A percentile compares a stretch with the other conserved stretches of the same genome.
phyloP scores from a whole-genome alignment of 2,797 vertebrate genomes.

The Pterois miles region DNA sequence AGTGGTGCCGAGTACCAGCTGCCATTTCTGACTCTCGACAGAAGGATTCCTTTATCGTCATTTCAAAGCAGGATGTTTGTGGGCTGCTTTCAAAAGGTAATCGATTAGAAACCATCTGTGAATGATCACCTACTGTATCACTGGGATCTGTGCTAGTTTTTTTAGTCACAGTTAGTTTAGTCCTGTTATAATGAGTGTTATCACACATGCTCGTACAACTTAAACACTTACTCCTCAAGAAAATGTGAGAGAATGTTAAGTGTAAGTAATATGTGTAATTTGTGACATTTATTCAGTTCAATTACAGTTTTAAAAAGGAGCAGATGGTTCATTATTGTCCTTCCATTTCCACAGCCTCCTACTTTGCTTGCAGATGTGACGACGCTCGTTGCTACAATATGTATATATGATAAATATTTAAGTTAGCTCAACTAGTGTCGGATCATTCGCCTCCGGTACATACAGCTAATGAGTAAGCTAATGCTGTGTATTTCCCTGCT shows the following conservation, averaged over 20 bases:
- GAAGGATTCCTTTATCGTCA: conserved; percentile 19
- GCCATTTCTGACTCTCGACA: conserved; percentile 13
- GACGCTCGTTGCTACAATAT: not conserved
- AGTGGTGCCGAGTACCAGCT: conserved; percentile 9
- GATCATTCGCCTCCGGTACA: not conserved
- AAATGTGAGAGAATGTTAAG: no score
- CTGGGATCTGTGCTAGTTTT: not conserved
- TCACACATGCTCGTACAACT: no score
- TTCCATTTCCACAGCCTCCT: not conserved
- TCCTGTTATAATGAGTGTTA: not conserved
- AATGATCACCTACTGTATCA: conserved; percentile 6
- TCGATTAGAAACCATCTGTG: conserved; percentile 29
- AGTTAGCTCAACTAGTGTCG: not conserved
- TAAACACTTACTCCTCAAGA: no score
- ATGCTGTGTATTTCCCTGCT: not conserved
- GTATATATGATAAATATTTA: not conserved
- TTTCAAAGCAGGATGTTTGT: conserved; percentile 24
- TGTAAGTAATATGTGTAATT: not conserved
- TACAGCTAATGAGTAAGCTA: not conserved
- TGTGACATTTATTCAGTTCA: not conserved
- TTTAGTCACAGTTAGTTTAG: not conserved
- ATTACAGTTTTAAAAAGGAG: not conserved
- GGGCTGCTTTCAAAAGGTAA: conserved; percentile 8
- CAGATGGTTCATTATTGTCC: not conserved
- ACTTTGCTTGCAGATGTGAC: not conserved